These are phyloP conservation scores for Abscondita cerata DNA, from an alignment of 2,888 invertebrate genomes.

Conservation along the genomic window DNA sequence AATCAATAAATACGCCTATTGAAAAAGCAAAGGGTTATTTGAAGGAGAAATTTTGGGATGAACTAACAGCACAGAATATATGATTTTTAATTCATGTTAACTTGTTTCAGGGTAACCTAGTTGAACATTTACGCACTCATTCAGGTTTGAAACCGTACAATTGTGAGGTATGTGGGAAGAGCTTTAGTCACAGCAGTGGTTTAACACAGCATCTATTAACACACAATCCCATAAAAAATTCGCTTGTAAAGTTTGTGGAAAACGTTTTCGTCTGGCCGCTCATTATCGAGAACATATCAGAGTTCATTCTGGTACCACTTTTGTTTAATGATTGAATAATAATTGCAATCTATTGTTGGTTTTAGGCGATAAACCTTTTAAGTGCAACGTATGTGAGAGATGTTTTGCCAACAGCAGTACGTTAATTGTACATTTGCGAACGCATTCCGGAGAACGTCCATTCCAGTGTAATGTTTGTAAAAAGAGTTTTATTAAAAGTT, in stretches of 20 bases:
- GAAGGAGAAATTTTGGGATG: too few relatives aligned
- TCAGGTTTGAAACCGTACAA: constrained; percentile 35
- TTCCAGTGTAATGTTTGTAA: constrained; percentile 37
- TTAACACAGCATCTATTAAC: constrained; percentile 33
- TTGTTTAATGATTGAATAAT: background rate
- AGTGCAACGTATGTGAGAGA: constrained; percentile 41
- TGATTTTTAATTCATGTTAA: too few relatives aligned
- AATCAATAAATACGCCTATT: too few relatives aligned
- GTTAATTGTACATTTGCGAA: constrained; percentile 34
- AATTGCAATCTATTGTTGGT: background rate
- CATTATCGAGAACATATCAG: constrained; percentile 35
- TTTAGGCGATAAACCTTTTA: constrained; percentile 43
- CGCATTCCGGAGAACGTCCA: constrained; percentile 37
- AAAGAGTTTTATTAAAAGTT: constrained; percentile 37
- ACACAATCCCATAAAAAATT: constrained; percentile 30
- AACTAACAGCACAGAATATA: too few relatives aligned
- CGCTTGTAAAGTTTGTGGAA: constrained; percentile 34
- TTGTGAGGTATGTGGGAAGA: constrained; percentile 37
- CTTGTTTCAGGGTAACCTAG: constrained; percentile 25
- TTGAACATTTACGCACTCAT: constrained; percentile 37
- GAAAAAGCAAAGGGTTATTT: too few relatives aligned
- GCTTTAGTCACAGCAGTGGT: constrained; percentile 35
- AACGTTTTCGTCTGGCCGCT: constrained; percentile 27
- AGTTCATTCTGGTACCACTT: constrained; percentile 39
- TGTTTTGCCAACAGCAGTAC: constrained; percentile 37